phyloP scores from a whole-genome alignment of 1,140 invertebrate species.

The Coptotermes formosanus region DNA sequence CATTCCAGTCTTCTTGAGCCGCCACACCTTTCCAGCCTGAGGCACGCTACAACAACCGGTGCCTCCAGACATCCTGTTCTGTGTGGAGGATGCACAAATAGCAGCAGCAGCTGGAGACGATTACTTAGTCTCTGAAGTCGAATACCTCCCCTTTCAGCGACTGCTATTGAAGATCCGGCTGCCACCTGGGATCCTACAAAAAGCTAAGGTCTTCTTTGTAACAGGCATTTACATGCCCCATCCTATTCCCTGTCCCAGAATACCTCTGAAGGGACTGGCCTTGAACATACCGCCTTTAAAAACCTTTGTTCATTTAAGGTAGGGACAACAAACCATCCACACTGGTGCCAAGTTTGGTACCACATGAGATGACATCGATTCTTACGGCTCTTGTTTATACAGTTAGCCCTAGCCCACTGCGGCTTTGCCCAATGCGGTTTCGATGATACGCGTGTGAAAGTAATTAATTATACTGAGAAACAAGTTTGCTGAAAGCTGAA shows the following conservation, averaged over 20 bases:
- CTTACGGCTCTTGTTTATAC: too few relatives aligned
- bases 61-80: background rate
- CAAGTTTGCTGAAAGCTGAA: too few relatives aligned
- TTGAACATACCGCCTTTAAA: background rate
- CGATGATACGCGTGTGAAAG: too few relatives aligned
- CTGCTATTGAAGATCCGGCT: background rate
- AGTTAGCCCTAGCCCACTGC: too few relatives aligned
- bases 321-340: background rate
- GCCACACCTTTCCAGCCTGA: background rate
- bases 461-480: too few relatives aligned
- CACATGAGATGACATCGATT: too few relatives aligned
- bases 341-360: too few relatives aligned
- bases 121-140: background rate
- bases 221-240: background rate
- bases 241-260: background rate
- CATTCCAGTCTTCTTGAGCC: background rate
- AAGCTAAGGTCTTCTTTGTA: background rate
- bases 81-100: background rate
- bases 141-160: background rate
- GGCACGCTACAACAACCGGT: background rate
- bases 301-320: background rate
- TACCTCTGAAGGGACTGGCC: background rate
- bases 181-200: background rate
- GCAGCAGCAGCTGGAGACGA: background rate
- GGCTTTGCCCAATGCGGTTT: too few relatives aligned